Evolutionary conservation across 64 coral and sea anemone species (phyloP).

Genomic region (Montipora foliosa): DNA sequence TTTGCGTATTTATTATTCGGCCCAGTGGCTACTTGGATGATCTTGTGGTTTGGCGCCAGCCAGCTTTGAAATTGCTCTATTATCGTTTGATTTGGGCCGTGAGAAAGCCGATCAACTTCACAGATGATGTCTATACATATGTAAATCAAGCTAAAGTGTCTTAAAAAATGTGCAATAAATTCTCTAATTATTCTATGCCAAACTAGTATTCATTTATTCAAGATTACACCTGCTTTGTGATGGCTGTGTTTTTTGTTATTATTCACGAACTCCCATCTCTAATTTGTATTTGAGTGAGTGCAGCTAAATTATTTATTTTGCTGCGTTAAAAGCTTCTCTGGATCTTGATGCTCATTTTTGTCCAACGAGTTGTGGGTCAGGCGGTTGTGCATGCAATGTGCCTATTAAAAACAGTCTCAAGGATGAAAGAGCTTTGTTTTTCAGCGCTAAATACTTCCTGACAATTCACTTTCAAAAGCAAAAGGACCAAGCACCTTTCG

Average conservation of each 20-base stretch:
- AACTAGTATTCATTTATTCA: conserved; percentile 84
- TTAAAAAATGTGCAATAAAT: conserved; percentile 92
- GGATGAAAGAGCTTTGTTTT: conserved; percentile 5
- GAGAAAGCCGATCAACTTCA: conserved; percentile 76
- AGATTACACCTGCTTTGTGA: conserved; percentile 79
- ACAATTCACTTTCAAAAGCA: neutral
- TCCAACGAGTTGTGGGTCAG: neutral
- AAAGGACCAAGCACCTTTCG: neutral
- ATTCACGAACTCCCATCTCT: conserved; percentile 44
- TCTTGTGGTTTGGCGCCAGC: conserved; percentile 24
- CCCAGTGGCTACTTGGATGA: neutral
- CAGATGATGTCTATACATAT: conserved; percentile 85
- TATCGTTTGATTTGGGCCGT: conserved; percentile 68
- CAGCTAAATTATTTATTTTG: conserved; percentile 91
- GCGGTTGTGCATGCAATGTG: neutral
- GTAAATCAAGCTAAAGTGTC: conserved; percentile 85
- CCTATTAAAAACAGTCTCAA: neutral
- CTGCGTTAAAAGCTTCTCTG: conserved; percentile 58
- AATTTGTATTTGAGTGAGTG: conserved; percentile 66
- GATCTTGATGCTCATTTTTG: conserved; percentile 78
- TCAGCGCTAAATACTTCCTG: neutral
- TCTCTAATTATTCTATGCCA: conserved; percentile 74
- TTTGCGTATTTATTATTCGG: neutral
- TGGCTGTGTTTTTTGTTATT: conserved; percentile 82
- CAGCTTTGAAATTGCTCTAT: conserved; percentile 28